Conservation (phyloP, 2,888 invertebrate genomes). For the Fragum sueziense region DNA sequence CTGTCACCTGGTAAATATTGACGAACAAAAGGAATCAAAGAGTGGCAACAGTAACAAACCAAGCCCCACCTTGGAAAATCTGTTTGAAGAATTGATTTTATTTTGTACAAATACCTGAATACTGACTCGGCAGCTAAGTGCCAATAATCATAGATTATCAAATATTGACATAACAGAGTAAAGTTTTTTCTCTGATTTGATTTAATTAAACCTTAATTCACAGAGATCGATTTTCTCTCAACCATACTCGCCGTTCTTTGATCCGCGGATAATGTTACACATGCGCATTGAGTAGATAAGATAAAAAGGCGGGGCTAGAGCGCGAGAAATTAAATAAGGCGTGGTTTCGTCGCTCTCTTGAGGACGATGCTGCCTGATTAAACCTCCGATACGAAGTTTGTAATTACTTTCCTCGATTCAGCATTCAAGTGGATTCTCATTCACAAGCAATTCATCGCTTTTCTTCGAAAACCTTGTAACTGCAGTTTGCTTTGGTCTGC, state of each 20-base stretch:
- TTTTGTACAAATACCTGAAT: conserved; percentile 4
- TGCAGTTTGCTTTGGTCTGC: no score
- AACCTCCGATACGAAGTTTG: not conserved
- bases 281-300: conserved; percentile 24
- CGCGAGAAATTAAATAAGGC: not conserved
- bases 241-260: not conserved
- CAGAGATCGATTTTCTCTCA: conserved; percentile 1
- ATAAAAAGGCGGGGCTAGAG: conserved; percentile 7
- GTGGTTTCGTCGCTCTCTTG: not conserved
- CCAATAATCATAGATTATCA: conserved; percentile 21
- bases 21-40: not conserved
- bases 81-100: conserved; percentile 1
- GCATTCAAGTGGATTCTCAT: no score
- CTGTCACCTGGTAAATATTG: not conserved
- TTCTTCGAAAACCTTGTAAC: no score
- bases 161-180: conserved; percentile 30
- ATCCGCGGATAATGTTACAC: conserved; percentile 2
- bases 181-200: conserved; percentile 28
- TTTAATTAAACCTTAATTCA: conserved; percentile 32
- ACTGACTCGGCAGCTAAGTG: conserved; percentile 12
- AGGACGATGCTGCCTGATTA: not conserved
- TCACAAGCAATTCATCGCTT: no score
- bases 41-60: not conserved
- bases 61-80: conserved; percentile 3
- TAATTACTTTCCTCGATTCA: no score